Evolutionary conservation across 2,888 invertebrate species (phyloP), one percentile per base, ranked within the genome.

Genomic region (Cheilosia urbana): DNA sequence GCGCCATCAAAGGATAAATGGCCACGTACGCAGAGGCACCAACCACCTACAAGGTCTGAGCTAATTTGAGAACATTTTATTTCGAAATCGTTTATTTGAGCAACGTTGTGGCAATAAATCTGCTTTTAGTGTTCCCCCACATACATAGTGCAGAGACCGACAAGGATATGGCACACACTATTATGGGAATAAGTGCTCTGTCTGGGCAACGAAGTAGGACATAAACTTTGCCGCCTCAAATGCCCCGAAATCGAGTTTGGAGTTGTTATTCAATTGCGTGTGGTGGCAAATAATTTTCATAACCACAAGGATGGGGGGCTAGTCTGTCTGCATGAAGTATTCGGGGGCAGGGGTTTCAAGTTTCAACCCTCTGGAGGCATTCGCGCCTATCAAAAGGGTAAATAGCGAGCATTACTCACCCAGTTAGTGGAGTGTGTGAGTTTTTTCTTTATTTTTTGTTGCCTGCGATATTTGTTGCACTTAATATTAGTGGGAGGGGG

Each of bases 31-130:
- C 24, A 5, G 11, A 65, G 40, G 21, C 45, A 24, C 7, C 19
- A 65, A 79, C 57, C 47, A 87, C 87, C 83, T 80, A 30, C 1
- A 81, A 71, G 87, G 77, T 75, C 83, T 60, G 71, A 87, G 85
- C 87, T 87, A 88, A 88, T 88, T 87, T 76, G 87, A 76, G 87
- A 82, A 79, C 87, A 87, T 82, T 87, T 87, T 87, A 87, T 85
- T 87, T 85, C 81, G 77, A 85, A 85, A 72, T 68, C 77, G 72
- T 85, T 85, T 85, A 85, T 81, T 85, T 85, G 85, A 85, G 81
- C 81, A 85, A 81, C 81, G 85, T 77, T 72, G 21, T 7, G 51
- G 66, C 81, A 62, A 85, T 85, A 85, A 85, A 85, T 85, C 71
- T 77, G 72, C 55, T 68, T 53, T 85, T 81, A 85, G 81, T 81